Conservation (phyloP, 2,797 vertebrate species). For the Taeniopygia guttata region DNA sequence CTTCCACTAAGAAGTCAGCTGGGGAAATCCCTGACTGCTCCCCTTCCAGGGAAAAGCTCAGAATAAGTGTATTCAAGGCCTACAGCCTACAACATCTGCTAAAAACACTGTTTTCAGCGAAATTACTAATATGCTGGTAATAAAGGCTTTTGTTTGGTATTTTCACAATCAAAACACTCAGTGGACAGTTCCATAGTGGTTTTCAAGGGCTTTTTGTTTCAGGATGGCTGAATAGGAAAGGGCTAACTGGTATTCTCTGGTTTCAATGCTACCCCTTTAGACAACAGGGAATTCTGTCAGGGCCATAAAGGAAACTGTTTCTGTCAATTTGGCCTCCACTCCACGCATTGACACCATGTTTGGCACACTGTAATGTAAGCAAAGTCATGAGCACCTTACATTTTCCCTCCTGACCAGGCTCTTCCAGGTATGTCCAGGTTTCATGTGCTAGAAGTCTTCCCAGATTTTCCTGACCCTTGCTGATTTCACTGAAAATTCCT, state of each 20-base stretch:
- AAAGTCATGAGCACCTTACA: background rate
- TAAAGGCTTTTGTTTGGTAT: background rate
- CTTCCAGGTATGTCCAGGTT: background rate
- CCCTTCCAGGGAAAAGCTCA: background rate
- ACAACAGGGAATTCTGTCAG: background rate
- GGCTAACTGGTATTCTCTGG: background rate
- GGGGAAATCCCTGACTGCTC: background rate
- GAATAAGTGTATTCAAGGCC: background rate
- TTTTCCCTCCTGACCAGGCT: background rate
- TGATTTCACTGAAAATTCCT: background rate
- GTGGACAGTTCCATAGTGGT: background rate
- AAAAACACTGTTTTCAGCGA: background rate
- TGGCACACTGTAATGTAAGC: background rate
- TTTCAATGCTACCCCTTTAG: background rate
- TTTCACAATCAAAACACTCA: background rate
- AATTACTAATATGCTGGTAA: background rate
- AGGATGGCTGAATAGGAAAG: background rate
- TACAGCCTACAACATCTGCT: background rate
- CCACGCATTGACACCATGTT: background rate
- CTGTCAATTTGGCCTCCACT: background rate
- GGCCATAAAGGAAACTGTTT: background rate
- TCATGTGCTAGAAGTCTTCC: background rate
- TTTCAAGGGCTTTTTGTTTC: constrained; percentile 30
- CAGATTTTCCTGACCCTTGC: background rate
- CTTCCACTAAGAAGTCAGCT: background rate